Percentiles rank a stretch among this genome's conserved stretches.
These are phyloP conservation scores for Muricea muricata DNA, from an alignment of 92 coral and sea anemone species.

Conservation along the genomic window DNA sequence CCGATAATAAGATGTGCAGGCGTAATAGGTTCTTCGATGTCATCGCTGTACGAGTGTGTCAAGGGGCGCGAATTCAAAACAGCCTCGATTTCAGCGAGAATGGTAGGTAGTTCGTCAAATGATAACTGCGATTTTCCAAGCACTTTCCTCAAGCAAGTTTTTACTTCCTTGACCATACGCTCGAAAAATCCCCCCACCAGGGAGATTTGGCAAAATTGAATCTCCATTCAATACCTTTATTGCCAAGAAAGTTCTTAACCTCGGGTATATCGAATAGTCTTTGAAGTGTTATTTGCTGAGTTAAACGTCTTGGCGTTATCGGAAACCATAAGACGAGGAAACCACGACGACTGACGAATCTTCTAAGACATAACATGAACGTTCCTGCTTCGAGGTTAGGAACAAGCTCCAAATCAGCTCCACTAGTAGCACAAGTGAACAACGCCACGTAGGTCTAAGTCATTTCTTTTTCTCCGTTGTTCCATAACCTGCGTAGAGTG, in stretches of 20 bases:
- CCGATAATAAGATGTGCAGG: conserved; percentile 65
- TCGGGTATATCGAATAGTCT: conserved; percentile 41
- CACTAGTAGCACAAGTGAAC: conserved; percentile 19
- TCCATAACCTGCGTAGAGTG: conserved; percentile 17
- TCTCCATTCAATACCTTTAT: conserved; percentile 58
- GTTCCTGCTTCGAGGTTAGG: conserved; percentile 8
- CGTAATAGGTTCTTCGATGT: conserved; percentile 66
- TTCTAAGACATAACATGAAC: conserved; percentile 16
- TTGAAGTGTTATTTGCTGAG: background rate
- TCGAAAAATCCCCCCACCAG: conserved; percentile 65
- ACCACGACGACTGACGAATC: conserved; percentile 14
- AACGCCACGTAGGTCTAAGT: no score
- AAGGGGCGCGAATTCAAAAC: conserved; percentile 71
- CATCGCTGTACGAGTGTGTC: conserved; percentile 61
- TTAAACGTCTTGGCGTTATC: background rate
- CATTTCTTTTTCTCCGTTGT: background rate
- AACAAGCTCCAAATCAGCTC: conserved; percentile 30
- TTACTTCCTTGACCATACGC: conserved; percentile 64
- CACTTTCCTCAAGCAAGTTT: conserved; percentile 62
- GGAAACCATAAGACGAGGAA: background rate
- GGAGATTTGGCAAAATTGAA: conserved; percentile 67
- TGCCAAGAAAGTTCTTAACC: conserved; percentile 40
- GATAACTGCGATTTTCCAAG: conserved; percentile 61
- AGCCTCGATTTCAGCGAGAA: conserved; percentile 69
- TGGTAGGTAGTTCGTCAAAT: conserved; percentile 65